A percentile compares a stretch with the other conserved stretches of the same genome.
phyloP scores from a whole-genome alignment of 2,797 vertebrate species.

The Protosalanx chinensis region DNA sequence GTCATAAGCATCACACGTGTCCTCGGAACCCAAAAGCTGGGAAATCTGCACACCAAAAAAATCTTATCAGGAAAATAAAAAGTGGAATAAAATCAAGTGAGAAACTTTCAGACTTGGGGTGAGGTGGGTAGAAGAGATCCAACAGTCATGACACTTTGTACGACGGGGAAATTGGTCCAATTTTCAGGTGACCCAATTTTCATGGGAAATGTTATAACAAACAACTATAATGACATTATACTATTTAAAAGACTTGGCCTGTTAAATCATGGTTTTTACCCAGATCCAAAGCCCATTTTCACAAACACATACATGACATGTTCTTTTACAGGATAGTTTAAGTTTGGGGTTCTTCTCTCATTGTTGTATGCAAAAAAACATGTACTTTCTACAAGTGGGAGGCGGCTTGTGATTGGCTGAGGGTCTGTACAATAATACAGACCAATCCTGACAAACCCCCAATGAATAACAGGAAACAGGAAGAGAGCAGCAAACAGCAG shows the following conservation, averaged over 20 bases:
- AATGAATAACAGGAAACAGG: conserved; percentile 66
- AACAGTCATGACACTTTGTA: conserved; percentile 44
- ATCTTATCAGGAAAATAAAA: conserved; percentile 26
- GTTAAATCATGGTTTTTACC: conserved; percentile 53
- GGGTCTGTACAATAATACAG: conserved; percentile 72
- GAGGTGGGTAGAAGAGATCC: conserved; percentile 17
- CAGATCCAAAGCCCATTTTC: conserved; percentile 61
- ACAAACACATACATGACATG: conserved; percentile 66
- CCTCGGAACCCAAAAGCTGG: conserved; percentile 26
- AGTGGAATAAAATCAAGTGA: conserved; percentile 7
- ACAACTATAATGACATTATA: conserved; percentile 53
- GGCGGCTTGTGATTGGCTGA: conserved; percentile 59
- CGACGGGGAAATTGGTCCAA: conserved; percentile 56
- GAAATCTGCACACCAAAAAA: conserved; percentile 5
- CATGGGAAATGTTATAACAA: conserved; percentile 31
- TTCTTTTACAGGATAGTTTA: conserved; percentile 48
- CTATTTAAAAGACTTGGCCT: conserved; percentile 64
- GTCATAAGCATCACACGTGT: conserved; percentile 35
- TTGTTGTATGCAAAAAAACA: conserved; percentile 55
- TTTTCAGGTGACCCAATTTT: conserved; percentile 38
- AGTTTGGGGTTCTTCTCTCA: conserved; percentile 54
- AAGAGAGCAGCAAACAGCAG: conserved; percentile 50
- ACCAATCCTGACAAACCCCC: conserved; percentile 59
- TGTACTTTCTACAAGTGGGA: conserved; percentile 57
- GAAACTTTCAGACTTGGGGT: conserved; percentile 41